These are phyloP conservation scores for Orthosia incerta DNA, from an alignment of 2,888 invertebrate genomes.

Conservation along the genomic window DNA sequence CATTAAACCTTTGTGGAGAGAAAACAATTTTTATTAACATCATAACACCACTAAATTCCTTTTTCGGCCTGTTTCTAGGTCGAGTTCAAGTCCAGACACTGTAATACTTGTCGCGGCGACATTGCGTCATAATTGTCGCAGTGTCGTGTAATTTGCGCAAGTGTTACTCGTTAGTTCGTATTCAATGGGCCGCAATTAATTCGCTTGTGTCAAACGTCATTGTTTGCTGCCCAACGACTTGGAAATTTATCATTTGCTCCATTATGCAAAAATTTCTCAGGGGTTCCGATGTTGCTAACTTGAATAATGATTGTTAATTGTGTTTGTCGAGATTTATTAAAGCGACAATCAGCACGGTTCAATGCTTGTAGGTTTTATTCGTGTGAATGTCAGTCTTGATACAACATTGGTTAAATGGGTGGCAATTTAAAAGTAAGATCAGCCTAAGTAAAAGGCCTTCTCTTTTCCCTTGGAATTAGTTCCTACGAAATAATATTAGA, in stretches of 20 bases:
- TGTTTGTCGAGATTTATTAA: neutral
- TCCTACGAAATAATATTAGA: too few relatives aligned
- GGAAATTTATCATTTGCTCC: constrained; percentile 67
- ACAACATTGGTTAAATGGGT: neutral
- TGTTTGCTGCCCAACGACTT: constrained; percentile 67
- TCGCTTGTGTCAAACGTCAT: constrained; percentile 69
- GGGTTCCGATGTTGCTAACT: constrained; percentile 12
- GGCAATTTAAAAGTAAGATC: neutral
- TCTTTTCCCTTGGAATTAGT: too few relatives aligned
- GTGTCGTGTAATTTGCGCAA: constrained; percentile 73
- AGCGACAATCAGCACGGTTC: neutral
- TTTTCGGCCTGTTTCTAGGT: constrained; percentile 65
- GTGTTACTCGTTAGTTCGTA: constrained; percentile 75
- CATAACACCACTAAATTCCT: constrained; percentile 45
- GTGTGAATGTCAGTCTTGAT: neutral
- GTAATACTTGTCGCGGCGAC: constrained; percentile 16
- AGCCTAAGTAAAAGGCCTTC: too few relatives aligned
- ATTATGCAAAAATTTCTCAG: constrained; percentile 72
- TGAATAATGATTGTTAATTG: neutral
- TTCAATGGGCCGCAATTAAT: constrained; percentile 77
- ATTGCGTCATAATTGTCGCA: constrained; percentile 47
- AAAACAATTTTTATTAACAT: constrained; percentile 26
- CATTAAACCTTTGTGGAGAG: neutral
- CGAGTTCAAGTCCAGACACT: constrained; percentile 59
- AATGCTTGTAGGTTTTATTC: neutral